Evolutionary conservation across 2,113 vertebrate genomes (phyloP), one percentile per base, ranked within the genome.

Genomic region (Myrmophylax atrothorax): DNA sequence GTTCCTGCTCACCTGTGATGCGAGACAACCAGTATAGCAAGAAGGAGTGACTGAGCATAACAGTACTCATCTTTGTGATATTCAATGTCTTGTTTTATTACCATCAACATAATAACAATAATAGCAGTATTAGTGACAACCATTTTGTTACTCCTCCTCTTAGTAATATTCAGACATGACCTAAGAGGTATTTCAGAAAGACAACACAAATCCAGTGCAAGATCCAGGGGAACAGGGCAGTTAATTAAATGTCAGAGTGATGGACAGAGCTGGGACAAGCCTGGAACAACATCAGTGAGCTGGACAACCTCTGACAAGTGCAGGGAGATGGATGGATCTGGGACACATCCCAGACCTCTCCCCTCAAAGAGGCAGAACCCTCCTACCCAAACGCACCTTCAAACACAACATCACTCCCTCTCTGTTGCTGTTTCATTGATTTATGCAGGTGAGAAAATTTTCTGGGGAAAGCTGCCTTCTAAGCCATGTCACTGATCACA

Each of bases 181-280:
- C 87, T 82, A 89, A 74, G 95, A 84, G 83, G 93, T 91, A 72
- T 89, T 96, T 82, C 80, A 76, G 88, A 87, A 76, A 90, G 62
- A 84, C 90, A 92, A 92, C 58, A 76, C 86, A 92, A 92, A 95
- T 49, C 69, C 47, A 12, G 52, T 15, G 56, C 46, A 84, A 81
- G 83, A 77, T 96, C 62, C 80, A 94, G 89, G 77, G 76, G 84
- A 96, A 84, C 52, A 62, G 93, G 93, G 85, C 80, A 95, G 68
- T 96, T 96, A 97, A 97, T 97, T 96, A 96, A 95, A 96, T 4
- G 82, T 95, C 95, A 96, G 90, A 86, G 92, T 96, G 95, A 97
- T 81, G 81, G 96, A 88, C 94, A 97, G 96, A 90, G 89, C 82
- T 93, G 84, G 93, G 79, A 94, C 87, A 96, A 92, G 93, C 73